phyloP scores from a whole-genome alignment of 2,113 vertebrate species.

The Antechinus stuartii region DNA sequence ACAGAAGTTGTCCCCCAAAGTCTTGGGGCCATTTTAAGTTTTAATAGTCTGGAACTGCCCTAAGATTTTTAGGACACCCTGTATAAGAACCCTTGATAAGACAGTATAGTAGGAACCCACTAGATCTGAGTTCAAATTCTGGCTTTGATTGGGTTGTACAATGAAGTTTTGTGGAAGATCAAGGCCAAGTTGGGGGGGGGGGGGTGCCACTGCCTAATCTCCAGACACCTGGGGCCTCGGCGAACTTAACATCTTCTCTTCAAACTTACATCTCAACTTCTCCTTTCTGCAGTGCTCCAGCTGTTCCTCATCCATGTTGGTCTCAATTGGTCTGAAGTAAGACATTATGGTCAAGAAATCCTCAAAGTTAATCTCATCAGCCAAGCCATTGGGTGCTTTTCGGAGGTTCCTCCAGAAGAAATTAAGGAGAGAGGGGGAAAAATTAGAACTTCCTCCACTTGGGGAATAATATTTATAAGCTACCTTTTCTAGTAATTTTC shows the following conservation, averaged over 20 bases:
- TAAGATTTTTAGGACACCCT: not conserved
- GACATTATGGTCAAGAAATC: conserved; percentile 97
- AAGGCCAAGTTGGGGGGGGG: rapidly evolving
- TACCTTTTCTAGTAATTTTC: not conserved
- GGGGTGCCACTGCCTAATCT: not conserved
- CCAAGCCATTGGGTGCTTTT: conserved; percentile 82
- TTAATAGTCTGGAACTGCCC: not conserved
- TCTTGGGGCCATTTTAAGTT: not conserved
- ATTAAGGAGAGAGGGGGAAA: rapidly evolving
- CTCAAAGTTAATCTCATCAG: conserved; percentile 91
- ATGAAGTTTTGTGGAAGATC: not conserved
- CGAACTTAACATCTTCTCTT: rapidly evolving
- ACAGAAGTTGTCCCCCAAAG: not conserved
- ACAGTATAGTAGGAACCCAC: not conserved
- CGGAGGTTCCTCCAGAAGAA: conserved; percentile 88
- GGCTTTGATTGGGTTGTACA: not conserved
- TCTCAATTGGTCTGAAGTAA: conserved; percentile 91
- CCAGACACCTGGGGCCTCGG: rapidly evolving
- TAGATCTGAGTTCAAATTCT: not conserved
- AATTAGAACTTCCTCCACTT: rapidly evolving
- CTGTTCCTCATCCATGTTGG: conserved; percentile 87
- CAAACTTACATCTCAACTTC: conserved; percentile 92
- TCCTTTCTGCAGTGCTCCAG: conserved; percentile 85
- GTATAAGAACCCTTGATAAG: not conserved
- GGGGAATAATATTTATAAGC: not conserved